These are phyloP conservation scores for Calycopis cecrops DNA, from an alignment of 1,140 invertebrate species.

Conservation along the genomic window DNA sequence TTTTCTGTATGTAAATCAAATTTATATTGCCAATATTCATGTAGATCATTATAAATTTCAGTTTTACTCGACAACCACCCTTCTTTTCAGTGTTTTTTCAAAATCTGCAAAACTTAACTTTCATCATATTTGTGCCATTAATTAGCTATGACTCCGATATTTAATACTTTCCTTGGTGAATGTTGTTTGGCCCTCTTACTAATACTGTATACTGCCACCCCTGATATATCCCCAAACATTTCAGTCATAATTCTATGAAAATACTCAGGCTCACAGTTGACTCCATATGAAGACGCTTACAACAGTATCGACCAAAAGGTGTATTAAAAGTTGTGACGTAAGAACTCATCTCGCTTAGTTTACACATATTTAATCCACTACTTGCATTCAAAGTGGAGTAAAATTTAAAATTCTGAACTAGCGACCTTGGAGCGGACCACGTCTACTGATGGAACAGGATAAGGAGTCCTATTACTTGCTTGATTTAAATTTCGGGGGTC, in stretches of 20 bases:
- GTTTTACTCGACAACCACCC: constrained; percentile 23
- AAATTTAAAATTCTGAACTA: constrained; percentile 41
- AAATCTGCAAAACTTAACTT: constrained; percentile 19
- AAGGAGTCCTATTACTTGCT: constrained; percentile 39
- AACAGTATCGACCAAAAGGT: constrained; percentile 58
- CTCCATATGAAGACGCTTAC: constrained; percentile 47
- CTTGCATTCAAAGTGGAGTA: constrained; percentile 62
- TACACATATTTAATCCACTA: constrained; percentile 61
- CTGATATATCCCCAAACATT: constrained; percentile 10
- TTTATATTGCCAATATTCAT: constrained; percentile 23
- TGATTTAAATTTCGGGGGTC: constrained; percentile 17
- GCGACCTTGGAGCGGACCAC: constrained; percentile 45
- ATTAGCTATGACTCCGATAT: constrained; percentile 42
- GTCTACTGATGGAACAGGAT: constrained; percentile 56
- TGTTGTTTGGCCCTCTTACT: constrained; percentile 21
- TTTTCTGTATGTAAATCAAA: constrained; percentile 24
- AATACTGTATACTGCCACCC: constrained; percentile 34
- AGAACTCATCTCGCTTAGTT: constrained; percentile 45
- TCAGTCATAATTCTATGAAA: constrained; percentile 38
- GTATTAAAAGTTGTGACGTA: constrained; percentile 66
- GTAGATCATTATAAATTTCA: constrained; percentile 15
- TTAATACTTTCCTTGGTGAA: constrained; percentile 43
- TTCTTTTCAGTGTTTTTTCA: constrained; percentile 25
- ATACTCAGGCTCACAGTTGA: constrained; percentile 52
- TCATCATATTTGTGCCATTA: constrained; percentile 15